phyloP scores from a whole-genome alignment of 2,888 invertebrate genomes.

The Heliconius ismenius region DNA sequence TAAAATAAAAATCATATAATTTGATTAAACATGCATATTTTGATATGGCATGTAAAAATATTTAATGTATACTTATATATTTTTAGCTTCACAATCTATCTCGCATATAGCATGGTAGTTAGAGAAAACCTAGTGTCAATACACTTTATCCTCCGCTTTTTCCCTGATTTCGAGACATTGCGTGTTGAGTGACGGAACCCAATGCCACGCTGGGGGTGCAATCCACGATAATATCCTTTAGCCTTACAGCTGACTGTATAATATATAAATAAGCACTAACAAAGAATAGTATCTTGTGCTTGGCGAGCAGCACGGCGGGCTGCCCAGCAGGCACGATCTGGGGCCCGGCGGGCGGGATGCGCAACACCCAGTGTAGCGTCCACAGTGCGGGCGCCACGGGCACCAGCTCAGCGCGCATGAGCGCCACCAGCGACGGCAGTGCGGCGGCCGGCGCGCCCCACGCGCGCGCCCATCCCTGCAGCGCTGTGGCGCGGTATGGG shows the following conservation, averaged over 20 bases:
- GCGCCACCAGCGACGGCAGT: slow-evolving; percentile 94
- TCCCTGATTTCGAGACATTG: background rate
- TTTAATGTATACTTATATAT: no score
- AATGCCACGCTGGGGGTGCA: background rate
- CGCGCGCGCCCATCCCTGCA: slow-evolving; percentile 92
- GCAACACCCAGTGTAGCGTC: slow-evolving; percentile 95
- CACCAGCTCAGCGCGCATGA: slow-evolving; percentile 86
- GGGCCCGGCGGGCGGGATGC: slow-evolving; percentile 93
- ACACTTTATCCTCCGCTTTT: background rate
- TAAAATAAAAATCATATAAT: no score
- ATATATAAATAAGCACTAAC: slow-evolving; percentile 79
- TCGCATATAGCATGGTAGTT: background rate
- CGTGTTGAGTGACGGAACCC: background rate
- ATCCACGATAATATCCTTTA: no score
- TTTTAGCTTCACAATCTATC: no score
- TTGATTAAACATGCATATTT: no score
- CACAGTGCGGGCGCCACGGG: slow-evolving; percentile 85
- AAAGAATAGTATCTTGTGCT: slow-evolving; percentile 95
- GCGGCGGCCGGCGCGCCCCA: slow-evolving; percentile 92
- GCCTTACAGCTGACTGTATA: no score
- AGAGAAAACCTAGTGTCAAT: background rate
- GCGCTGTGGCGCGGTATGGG: slow-evolving; percentile 94
- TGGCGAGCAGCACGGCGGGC: slow-evolving; percentile 91
- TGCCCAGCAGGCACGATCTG: slow-evolving; percentile 95
- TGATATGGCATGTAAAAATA: no score